Base-by-base conservation (phyloP, 2,888 invertebrate species). In the Actias luna region DNA sequence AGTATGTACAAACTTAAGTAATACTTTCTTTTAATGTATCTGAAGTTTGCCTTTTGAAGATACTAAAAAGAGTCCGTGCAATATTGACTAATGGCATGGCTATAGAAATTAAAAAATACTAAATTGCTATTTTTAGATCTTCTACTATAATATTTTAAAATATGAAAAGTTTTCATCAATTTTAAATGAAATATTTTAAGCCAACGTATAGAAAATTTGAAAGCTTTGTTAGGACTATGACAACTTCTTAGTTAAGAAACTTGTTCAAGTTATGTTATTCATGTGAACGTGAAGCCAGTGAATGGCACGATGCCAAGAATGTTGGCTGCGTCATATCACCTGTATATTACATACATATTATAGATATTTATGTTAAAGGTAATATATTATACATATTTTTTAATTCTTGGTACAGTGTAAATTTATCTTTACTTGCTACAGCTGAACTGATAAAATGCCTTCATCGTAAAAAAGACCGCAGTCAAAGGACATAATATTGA, bases 251-350 rank as follows among this genome's bases (percentile, higher is more conserved):
- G 68, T 68, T 69, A 29, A 50, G 36, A 60, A 70, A 63, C 58
- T 67, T 69, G 63, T 66, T 69, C 68, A 72, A 67, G 64, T 68
- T 62, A 71, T 68, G 69, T 65, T 65, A 72, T 74, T 68, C 66
- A 71, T 66, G 65, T 60, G 61, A 60, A 60, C 63, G 61, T 63
- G 50, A 69, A 67, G 66, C 69, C 60, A 59, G 39, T 62, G 12
- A 50, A 55, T 76, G 77, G 77, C 76, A 65, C 64, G 63, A 31
- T 64, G 77, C 76, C 76, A 77, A 70, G 76, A 76, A 78, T 74
- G 71, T 67, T 63, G 58, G 62, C 64, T 71, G 73, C 65, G 70
- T 58, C 69, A 18, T 62, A 64, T 58, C 59, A n/a, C 61, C 65
- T 67, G 58, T 59, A 61, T 16, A 62, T 57, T 58, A 39, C 16